Evolutionary conservation across 2,888 invertebrate genomes (phyloP).

Genomic region (Diarsia brunnea): DNA sequence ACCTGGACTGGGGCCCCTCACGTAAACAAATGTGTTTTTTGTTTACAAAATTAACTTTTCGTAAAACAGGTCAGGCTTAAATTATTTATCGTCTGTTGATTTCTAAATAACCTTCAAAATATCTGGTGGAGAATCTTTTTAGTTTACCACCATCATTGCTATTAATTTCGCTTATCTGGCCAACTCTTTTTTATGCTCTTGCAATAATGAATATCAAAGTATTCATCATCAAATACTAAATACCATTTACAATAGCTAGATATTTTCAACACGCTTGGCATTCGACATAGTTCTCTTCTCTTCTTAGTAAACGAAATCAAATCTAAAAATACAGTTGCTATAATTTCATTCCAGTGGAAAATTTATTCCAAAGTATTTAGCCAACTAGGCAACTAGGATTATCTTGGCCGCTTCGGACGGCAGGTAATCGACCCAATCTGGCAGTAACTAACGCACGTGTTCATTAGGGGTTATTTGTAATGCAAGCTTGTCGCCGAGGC

Average conservation of each 20-base stretch:
- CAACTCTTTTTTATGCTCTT: not conserved
- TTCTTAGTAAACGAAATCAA: constrained; percentile 21
- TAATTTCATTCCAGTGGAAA: constrained; percentile 17
- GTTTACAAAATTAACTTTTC: constrained; percentile 41
- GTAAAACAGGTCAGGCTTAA: constrained; percentile 45
- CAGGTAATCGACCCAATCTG: constrained; percentile 79
- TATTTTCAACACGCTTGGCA: not conserved
- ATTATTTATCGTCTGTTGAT: constrained; percentile 4
- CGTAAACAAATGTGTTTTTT: constrained; percentile 49
- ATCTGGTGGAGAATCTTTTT: not conserved
- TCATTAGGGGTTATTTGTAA: constrained; percentile 89
- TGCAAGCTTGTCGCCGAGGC: constrained; percentile 82
- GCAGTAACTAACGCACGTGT: constrained; percentile 79
- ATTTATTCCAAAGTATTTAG: constrained; percentile 1
- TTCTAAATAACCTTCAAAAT: constrained; percentile 14
- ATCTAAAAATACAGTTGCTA: constrained; percentile 34
- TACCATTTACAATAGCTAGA: not conserved
- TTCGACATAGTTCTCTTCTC: constrained; percentile 1
- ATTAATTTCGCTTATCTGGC: not conserved
- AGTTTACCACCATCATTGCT: not conserved
- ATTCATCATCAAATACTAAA: not conserved
- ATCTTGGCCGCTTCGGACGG: constrained; percentile 51
- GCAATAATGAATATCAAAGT: not conserved
- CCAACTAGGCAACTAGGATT: constrained; percentile 54
- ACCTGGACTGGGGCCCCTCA: constrained; percentile 55